Conservation (phyloP, 2,113 vertebrate species). For the Cervus canadensis region DNA sequence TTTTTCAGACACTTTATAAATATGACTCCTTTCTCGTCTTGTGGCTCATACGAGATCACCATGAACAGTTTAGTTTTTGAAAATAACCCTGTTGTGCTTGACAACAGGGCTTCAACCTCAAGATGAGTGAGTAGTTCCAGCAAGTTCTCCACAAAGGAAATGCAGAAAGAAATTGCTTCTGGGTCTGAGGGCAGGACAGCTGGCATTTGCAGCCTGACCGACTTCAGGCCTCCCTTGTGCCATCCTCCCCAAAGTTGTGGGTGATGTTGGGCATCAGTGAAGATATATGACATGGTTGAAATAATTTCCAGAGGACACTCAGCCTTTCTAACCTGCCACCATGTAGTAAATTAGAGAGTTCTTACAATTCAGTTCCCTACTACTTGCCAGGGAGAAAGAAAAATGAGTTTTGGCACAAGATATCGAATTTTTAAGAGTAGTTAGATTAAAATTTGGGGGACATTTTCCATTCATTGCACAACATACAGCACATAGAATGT, state of each 20-base stretch:
- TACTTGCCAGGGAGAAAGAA: neutral
- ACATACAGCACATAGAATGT: neutral
- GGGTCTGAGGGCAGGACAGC: neutral
- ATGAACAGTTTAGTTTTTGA: neutral
- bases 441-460: neutral
- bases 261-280: neutral
- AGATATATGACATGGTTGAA: neutral
- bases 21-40: slow-evolving; percentile 42
- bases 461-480: neutral
- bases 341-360: neutral
- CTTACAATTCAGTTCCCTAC: neutral
- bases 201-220: neutral
- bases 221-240: neutral
- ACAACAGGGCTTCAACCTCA: neutral
- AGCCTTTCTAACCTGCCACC: neutral
- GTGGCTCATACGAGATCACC: neutral
- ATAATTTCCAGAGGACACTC: neutral
- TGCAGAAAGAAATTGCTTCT: neutral
- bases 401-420: neutral
- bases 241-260: neutral
- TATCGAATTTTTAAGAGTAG: neutral
- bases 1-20: slow-evolving; percentile 55
- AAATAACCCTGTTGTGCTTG: neutral
- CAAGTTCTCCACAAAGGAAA: neutral
- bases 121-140: neutral